A percentile compares a stretch with the other conserved stretches of the same genome.
Conservation (phyloP, 1,140 invertebrate species). For the Bactericera cockerelli region DNA sequence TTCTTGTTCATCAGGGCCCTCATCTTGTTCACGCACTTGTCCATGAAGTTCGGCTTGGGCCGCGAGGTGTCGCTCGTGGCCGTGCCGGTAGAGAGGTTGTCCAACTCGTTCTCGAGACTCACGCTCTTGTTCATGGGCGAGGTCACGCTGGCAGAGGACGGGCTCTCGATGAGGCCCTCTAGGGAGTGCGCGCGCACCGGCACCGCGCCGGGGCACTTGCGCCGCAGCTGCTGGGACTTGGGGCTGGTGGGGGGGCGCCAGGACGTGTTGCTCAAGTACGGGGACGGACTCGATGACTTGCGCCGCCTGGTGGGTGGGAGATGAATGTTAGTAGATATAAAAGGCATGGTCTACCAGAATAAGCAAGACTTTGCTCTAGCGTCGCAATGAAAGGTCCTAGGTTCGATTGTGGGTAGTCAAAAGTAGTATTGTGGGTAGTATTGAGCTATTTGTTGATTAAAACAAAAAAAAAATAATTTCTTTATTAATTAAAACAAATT, state of each 20-base stretch:
- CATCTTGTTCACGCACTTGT: constrained; percentile 59
- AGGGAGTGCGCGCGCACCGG: constrained; percentile 18
- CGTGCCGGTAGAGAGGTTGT: constrained; percentile 16
- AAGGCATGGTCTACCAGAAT: background rate
- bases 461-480: no score
- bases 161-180: constrained; percentile 19
- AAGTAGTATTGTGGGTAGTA: no score
- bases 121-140: constrained; percentile 20
- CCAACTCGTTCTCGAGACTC: constrained; percentile 17
- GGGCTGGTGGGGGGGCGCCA: constrained; percentile 26
- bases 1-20: constrained; percentile 47
- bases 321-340: background rate
- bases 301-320: background rate
- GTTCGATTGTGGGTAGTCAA: background rate
- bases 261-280: constrained; percentile 28
- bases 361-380: background rate
- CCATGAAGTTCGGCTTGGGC: constrained; percentile 50
- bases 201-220: background rate
- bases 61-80: constrained; percentile 12
- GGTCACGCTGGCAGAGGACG: constrained; percentile 20
- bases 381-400: no score
- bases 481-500: no score
- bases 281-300: constrained; percentile 42
- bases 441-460: no score
- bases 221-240: constrained; percentile 25